Conservation (phyloP, 2,797 vertebrate genomes). For the Arctocebus calabarensis region DNA sequence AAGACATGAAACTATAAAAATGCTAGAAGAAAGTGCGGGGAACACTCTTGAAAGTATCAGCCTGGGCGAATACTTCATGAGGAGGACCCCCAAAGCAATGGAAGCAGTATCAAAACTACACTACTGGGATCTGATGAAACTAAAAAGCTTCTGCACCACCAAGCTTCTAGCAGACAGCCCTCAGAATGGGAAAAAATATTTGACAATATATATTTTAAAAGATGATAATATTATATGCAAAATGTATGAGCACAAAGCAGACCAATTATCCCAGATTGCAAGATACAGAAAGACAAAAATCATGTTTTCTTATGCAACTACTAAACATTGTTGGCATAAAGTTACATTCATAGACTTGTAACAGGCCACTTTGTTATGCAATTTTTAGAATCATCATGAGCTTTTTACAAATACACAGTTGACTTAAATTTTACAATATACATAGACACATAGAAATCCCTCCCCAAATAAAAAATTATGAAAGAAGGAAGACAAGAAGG, state of each 20-base stretch:
- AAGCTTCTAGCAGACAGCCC: no score
- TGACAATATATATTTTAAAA: background rate
- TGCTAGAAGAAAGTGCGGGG: no score
- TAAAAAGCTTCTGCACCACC: no score
- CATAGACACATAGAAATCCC: background rate
- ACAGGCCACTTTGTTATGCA: background rate
- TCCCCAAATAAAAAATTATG: background rate
- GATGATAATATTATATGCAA: background rate
- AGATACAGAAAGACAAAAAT: background rate
- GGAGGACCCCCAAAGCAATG: no score
- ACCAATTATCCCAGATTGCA: background rate
- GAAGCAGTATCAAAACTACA: no score
- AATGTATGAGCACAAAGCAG: background rate
- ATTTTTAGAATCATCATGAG: background rate
- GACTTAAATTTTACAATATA: background rate
- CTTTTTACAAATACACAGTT: background rate
- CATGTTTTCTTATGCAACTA: background rate
- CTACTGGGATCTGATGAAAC: no score
- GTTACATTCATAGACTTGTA: background rate
- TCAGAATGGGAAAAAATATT: no score
- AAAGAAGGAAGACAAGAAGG: background rate
- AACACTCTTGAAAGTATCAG: no score
- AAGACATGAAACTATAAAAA: no score
- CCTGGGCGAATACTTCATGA: no score
- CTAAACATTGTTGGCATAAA: background rate